These are phyloP conservation scores for Ichneumoninae sp. DNA, from an alignment of 2,888 invertebrate genomes.

Conservation along the genomic window DNA sequence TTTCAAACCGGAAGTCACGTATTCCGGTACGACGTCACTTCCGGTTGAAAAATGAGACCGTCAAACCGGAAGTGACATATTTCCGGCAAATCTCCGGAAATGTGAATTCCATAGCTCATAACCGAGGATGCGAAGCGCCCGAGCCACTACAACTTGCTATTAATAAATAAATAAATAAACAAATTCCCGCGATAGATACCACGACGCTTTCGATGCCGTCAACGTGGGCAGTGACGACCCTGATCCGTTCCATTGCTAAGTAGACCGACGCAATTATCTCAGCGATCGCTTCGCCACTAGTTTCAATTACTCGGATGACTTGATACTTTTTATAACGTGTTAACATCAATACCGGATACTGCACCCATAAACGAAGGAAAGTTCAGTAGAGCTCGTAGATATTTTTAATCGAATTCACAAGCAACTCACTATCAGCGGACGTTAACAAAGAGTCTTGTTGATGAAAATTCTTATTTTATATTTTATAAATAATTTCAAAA, in stretches of 20 bases:
- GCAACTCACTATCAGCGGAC: conserved; percentile 2
- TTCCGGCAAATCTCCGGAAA: no score
- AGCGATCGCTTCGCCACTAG: conserved; percentile 23
- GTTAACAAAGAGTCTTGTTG: background rate
- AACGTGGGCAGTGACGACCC: conserved; percentile 58
- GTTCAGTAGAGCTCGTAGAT: background rate
- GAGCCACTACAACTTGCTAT: background rate
- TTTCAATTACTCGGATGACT: conserved; percentile 37
- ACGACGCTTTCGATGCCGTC: conserved; percentile 30
- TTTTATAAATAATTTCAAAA: no score
- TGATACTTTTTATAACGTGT: conserved; percentile 21
- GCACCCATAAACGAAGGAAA: conserved; percentile 52
- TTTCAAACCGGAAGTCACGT: no score
- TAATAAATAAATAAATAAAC: conserved; percentile 10
- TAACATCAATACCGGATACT: conserved; percentile 51
- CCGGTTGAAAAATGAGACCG: no score
- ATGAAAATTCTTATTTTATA: no score
- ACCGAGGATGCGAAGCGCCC: no score
- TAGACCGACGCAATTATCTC: conserved; percentile 57
- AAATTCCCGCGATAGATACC: conserved; percentile 5
- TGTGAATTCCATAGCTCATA: no score
- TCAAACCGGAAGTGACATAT: no score
- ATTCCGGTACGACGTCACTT: no score
- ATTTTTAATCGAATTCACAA: conserved; percentile 6
- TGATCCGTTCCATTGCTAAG: conserved; percentile 56